A percentile compares a stretch with the other conserved stretches of the same genome.
Evolutionary conservation across 2,113 vertebrate genomes (phyloP).

Genomic region (Pterocles orientalis): DNA sequence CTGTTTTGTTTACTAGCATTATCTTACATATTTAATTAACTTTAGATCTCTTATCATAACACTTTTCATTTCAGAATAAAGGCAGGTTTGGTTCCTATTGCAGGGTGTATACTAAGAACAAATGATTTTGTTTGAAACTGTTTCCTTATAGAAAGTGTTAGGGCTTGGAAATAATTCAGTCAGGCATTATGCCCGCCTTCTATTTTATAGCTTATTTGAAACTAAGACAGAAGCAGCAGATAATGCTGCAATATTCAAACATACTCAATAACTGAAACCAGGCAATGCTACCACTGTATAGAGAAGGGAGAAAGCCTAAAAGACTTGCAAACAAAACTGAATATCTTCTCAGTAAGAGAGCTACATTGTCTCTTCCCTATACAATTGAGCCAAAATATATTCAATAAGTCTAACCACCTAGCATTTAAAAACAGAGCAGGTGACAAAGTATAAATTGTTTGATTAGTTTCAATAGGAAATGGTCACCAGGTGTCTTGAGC

Average conservation of each 20-base stretch:
- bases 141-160: neutral
- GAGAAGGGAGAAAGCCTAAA: neutral
- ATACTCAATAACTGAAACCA: neutral
- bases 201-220: neutral
- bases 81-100: neutral
- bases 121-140: neutral
- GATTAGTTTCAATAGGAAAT: neutral
- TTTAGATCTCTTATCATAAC: neutral
- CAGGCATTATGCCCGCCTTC: neutral
- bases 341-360: neutral
- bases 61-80: neutral
- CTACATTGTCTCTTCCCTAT: accelerated
- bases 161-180: neutral
- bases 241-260: neutral
- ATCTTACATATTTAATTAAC: neutral
- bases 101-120: neutral
- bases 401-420: neutral
- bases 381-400: neutral
- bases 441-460: neutral
- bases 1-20: neutral
- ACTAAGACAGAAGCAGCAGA: neutral
- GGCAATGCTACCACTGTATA: neutral
- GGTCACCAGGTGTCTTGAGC: neutral
- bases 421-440: neutral
- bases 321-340: neutral